Conservation (phyloP, 2,888 invertebrate species). For the Aleiodes testaceus region DNA sequence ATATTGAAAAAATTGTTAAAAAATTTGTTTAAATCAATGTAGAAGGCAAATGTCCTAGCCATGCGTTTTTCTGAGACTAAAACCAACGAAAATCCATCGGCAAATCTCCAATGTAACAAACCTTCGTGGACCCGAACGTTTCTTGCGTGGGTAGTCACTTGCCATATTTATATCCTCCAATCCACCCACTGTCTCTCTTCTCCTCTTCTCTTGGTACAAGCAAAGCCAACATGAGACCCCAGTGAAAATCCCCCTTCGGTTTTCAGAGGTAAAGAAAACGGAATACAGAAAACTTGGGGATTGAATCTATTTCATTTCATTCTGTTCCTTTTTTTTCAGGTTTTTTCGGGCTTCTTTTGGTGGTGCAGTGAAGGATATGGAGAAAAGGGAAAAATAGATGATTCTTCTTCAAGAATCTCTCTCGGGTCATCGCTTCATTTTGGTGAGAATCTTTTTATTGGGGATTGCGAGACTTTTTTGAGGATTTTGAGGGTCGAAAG, state of each 20-base stretch:
- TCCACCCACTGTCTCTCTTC: conserved; percentile 41
- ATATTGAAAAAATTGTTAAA: too few species aligned
- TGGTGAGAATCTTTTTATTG: not conserved
- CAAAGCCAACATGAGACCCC: conserved; percentile 17
- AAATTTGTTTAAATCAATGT: too few species aligned
- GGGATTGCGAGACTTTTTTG: too few species aligned
- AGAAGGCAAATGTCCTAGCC: not conserved
- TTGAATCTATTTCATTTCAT: conserved; percentile 5
- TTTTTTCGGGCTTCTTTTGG: too few species aligned
- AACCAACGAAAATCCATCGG: conserved; percentile 14
- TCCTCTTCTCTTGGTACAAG: not conserved
- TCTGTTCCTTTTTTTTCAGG: too few species aligned
- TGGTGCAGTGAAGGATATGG: not conserved
- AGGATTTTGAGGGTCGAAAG: too few species aligned
- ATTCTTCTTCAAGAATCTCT: not conserved
- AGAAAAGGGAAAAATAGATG: conserved; percentile 16
- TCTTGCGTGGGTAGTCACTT: conserved; percentile 38
- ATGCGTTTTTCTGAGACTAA: conserved; percentile 12
- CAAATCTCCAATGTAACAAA: conserved; percentile 4
- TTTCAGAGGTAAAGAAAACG: not conserved
- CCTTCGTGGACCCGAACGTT: conserved; percentile 7
- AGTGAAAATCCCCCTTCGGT: conserved; percentile 12
- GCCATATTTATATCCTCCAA: conserved; percentile 45
- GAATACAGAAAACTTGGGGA: conserved; percentile 8
- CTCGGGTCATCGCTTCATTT: conserved; percentile 9